A percentile compares a stretch with the other conserved stretches of the same genome.
These are phyloP conservation scores for Opisthocomus hoazin DNA, from an alignment of 2,113 vertebrate genomes.

Conservation along the genomic window DNA sequence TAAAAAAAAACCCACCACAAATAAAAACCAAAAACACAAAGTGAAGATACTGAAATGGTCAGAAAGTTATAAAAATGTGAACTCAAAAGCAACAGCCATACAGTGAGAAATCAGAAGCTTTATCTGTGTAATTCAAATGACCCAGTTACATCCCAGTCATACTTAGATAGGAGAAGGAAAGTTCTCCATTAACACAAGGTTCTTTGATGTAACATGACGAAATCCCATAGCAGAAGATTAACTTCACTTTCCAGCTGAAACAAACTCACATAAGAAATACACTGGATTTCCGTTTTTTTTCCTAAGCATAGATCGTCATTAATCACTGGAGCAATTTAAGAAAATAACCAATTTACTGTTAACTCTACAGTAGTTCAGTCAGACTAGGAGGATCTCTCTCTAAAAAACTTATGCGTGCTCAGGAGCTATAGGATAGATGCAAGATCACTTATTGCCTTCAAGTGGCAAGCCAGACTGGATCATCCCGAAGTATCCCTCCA, in stretches of 20 bases:
- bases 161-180: not conserved
- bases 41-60: not conserved
- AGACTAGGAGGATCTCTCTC: not conserved
- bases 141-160: not conserved
- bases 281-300: not conserved
- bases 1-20: not conserved
- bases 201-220: not conserved
- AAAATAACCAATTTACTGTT: not conserved
- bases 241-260: not conserved
- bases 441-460: not conserved
- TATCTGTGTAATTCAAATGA: not conserved
- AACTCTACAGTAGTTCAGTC: not conserved
- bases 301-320: not conserved
- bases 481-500: not conserved
- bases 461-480: not conserved
- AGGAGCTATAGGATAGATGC: not conserved
- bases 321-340: not conserved
- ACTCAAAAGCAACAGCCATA: not conserved
- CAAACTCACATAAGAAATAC: not conserved
- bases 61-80: not conserved
- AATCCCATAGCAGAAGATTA: not conserved
- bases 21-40: rapidly evolving
- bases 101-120: not conserved
- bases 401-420: not conserved
- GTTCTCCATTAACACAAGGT: not conserved